Evolutionary conservation across 2,888 invertebrate genomes (phyloP).

Genomic region (Tetragonula carbonaria): DNA sequence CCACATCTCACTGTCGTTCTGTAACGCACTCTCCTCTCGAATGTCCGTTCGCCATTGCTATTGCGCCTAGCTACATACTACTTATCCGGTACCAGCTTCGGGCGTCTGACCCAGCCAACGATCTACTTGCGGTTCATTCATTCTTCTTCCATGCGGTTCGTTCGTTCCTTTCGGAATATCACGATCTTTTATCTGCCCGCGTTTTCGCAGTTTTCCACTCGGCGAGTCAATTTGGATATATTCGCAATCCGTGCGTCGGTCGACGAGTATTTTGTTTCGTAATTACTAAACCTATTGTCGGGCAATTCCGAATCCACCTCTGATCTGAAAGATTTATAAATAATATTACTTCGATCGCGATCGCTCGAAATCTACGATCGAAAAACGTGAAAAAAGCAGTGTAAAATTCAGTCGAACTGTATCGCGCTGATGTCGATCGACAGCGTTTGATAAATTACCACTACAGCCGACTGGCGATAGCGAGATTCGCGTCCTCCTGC

Average conservation of each 20-base stretch:
- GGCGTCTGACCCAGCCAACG: constrained; percentile 46
- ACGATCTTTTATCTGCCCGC: no score
- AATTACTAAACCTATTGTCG: no score
- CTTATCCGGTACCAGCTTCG: constrained; percentile 62
- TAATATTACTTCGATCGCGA: no score
- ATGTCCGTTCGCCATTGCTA: constrained; percentile 32
- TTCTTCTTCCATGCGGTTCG: constrained; percentile 22
- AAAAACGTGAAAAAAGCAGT: background rate
- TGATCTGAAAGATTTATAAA: no score
- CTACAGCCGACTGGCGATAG: constrained; percentile 4
- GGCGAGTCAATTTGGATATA: no score
- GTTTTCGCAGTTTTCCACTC: no score
- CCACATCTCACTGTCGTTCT: constrained; percentile 12
- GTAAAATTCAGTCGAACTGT: constrained; percentile 7
- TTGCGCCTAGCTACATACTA: constrained; percentile 41
- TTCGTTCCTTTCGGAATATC: no score
- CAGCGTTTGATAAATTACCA: constrained; percentile 38
- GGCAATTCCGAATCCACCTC: no score
- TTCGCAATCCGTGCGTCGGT: no score
- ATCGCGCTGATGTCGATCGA: background rate
- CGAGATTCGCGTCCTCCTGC: constrained; percentile 10
- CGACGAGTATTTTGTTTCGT: no score
- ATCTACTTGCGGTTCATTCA: constrained; percentile 48
- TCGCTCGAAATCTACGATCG: background rate
- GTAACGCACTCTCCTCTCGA: constrained; percentile 11